Evolutionary conservation across 2,113 vertebrate species (phyloP).

Genomic region (Bombycilla garrulus): DNA sequence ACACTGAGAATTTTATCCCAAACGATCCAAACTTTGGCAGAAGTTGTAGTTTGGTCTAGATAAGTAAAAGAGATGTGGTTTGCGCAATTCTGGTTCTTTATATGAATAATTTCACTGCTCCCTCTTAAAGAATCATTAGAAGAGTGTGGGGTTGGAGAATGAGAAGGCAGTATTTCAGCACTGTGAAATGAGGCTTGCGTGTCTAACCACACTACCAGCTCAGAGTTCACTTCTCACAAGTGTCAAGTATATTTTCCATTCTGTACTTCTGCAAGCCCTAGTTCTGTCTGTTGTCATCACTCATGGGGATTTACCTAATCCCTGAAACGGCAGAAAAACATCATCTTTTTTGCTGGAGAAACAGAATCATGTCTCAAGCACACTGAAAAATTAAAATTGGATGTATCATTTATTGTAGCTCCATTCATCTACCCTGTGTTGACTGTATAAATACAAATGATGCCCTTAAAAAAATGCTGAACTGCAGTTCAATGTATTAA

Average conservation of each 20-base stretch:
- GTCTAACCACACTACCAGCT: background rate
- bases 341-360: conserved; percentile 1
- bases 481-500: background rate
- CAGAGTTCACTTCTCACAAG: conserved; percentile 20
- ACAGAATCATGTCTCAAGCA: background rate
- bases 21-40: background rate
- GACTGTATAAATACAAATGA: conserved; percentile 13
- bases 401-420: background rate
- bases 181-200: background rate
- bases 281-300: conserved; percentile 48
- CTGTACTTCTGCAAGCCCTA: background rate
- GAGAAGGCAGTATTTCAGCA: conserved; percentile 28
- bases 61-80: background rate
- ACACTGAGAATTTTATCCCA: background rate
- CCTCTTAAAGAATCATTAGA: background rate
- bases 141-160: background rate
- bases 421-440: background rate
- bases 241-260: conserved; percentile 7
- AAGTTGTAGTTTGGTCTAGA: background rate
- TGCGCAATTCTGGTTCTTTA: background rate
- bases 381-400: background rate
- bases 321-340: background rate
- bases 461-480: conserved; percentile 11
- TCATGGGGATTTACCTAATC: conserved; percentile 54
- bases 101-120: conserved; percentile 18